Evolutionary conservation across 2,113 vertebrate species (phyloP).

Genomic region (Tretioscincus oriximinensis): DNA sequence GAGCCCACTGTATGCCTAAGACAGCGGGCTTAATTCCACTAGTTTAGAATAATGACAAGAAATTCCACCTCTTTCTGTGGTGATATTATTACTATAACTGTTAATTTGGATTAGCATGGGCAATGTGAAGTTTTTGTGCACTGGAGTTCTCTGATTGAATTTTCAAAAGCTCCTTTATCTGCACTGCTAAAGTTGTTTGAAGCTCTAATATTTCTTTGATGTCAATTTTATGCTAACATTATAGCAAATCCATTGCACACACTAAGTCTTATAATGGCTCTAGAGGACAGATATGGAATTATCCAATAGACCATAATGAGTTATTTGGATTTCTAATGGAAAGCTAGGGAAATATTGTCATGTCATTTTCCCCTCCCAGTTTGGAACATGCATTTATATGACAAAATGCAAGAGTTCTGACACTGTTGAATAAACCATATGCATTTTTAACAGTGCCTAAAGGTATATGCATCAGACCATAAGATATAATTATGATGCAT

Average conservation of each 20-base stretch:
- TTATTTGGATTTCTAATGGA: conserved; percentile 23
- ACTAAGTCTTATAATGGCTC: background rate
- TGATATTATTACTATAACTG: background rate
- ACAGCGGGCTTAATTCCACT: no score
- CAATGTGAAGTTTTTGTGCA: background rate
- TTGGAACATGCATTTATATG: conserved; percentile 22
- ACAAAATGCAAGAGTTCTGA: conserved; percentile 5
- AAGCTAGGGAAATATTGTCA: conserved; percentile 9
- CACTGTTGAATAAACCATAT: conserved; percentile 8
- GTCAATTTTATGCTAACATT: background rate
- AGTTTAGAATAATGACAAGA: background rate
- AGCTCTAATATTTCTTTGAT: background rate
- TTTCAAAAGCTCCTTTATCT: background rate
- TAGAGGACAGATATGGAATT: conserved; percentile 25
- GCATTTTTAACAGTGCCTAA: conserved; percentile 35
- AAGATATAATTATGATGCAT: conserved; percentile 25
- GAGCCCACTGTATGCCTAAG: no score
- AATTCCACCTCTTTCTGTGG: background rate
- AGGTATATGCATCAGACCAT: conserved; percentile 11
- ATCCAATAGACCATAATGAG: background rate
- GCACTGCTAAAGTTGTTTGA: background rate
- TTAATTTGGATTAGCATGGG: background rate
- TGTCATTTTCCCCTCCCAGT: conserved; percentile 20
- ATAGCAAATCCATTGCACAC: background rate
- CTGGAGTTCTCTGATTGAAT: background rate